Conservation (phyloP, 2,888 invertebrate species). For the Cremastinae sp. region DNA sequence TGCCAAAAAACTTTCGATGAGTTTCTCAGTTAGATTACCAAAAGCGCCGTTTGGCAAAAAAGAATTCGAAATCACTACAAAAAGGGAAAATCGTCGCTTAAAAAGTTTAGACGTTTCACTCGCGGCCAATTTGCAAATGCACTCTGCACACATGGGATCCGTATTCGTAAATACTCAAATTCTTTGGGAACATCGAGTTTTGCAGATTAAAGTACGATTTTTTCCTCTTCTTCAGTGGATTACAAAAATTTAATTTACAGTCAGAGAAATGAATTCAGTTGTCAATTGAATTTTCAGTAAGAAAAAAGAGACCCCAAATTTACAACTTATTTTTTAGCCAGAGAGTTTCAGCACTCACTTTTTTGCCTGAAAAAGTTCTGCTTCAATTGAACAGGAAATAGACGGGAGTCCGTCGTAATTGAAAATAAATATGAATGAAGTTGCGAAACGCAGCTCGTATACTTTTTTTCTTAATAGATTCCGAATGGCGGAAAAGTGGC, state of each 20-base stretch:
- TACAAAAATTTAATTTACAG: too few species aligned
- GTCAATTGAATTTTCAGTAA: not conserved
- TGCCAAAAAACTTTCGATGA: slow-evolving; percentile 58
- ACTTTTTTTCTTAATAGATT: slow-evolving; percentile 11
- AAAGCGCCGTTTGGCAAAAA: slow-evolving; percentile 45
- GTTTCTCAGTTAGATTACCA: slow-evolving; percentile 45
- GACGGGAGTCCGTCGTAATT: not conserved
- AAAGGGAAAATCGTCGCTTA: slow-evolving; percentile 55
- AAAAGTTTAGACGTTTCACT: slow-evolving; percentile 36
- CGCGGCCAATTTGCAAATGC: slow-evolving; percentile 67
- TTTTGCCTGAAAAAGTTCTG: not conserved
- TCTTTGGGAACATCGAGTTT: not conserved
- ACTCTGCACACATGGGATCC: slow-evolving; percentile 14
- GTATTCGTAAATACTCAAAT: too few species aligned
- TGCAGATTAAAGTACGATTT: not conserved
- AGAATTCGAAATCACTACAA: slow-evolving; percentile 34
- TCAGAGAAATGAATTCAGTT: not conserved
- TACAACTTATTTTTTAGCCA: too few species aligned
- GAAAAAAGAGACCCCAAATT: not conserved
- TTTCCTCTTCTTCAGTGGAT: too few species aligned
- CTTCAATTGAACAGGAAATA: not conserved
- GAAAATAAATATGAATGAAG: slow-evolving; percentile 3
- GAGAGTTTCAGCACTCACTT: too few species aligned
- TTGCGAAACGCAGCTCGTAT: slow-evolving; percentile 2
- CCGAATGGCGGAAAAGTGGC: not conserved